A percentile compares a stretch with the other conserved stretches of the same genome.
Conservation (phyloP, 1,140 invertebrate species). For the Archivesica marissinica region DNA sequence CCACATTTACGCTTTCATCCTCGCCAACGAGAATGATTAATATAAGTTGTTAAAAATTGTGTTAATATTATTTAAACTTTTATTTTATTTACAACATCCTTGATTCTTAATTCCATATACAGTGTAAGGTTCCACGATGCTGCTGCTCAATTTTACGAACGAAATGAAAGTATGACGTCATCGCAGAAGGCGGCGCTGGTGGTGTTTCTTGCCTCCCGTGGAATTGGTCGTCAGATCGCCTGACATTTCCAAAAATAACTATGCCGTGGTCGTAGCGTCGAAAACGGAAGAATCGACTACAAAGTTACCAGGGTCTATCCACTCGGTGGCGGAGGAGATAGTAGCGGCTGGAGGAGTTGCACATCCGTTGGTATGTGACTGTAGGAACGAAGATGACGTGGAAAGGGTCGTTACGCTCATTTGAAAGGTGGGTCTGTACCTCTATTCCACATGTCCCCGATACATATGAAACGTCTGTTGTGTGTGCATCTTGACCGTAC, state of each 20-base stretch:
- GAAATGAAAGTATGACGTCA: not conserved
- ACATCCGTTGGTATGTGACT: conserved; percentile 72
- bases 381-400: conserved; percentile 68
- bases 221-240: conserved; percentile 75
- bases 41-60: no score
- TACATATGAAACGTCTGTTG: no score
- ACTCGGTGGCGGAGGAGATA: conserved; percentile 73
- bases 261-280: conserved; percentile 73
- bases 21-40: no score
- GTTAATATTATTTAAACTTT: no score
- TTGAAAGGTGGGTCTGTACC: conserved; percentile 49
- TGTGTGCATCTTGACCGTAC: no score
- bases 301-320: conserved; percentile 70
- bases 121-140: not conserved
- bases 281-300: conserved; percentile 67
- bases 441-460: no score
- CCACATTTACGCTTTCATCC: no score
- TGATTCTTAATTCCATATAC: not conserved
- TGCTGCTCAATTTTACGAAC: not conserved
- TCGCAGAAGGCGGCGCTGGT: conserved; percentile 72
- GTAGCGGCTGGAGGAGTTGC: conserved; percentile 64
- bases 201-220: conserved; percentile 74
- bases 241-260: conserved; percentile 72
- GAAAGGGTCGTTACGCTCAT: conserved; percentile 60
- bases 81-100: not conserved